phyloP scores from a whole-genome alignment of 2,797 vertebrate genomes.

The Alectoris magna region DNA sequence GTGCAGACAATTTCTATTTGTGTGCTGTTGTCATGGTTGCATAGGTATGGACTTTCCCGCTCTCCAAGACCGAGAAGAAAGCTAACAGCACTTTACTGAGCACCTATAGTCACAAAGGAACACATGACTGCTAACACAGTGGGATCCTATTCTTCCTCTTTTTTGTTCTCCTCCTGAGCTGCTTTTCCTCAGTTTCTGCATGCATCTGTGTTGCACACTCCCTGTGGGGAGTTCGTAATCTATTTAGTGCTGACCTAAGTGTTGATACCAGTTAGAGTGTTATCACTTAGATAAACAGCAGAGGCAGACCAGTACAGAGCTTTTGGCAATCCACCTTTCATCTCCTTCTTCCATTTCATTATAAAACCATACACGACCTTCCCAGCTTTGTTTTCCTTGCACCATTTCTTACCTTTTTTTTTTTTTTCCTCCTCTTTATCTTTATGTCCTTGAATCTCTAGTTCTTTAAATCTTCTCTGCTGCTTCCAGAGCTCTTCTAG shows the following conservation, averaged over 20 bases:
- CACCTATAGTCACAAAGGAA: not conserved
- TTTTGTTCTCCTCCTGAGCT: not conserved
- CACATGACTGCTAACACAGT: not conserved
- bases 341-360: not conserved
- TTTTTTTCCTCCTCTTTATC: not conserved
- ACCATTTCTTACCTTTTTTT: not conserved
- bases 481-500: not conserved
- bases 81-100: not conserved
- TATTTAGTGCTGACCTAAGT: not conserved
- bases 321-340: not conserved
- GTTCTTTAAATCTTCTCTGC: not conserved
- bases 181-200: not conserved
- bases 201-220: not conserved
- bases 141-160: not conserved
- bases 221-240: not conserved
- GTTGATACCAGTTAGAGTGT: not conserved
- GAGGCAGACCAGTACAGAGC: not conserved
- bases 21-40: conserved; percentile 53
- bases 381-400: not conserved
- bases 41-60: not conserved
- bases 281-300: not conserved
- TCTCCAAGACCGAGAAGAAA: not conserved
- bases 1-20: not conserved
- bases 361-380: not conserved
- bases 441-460: not conserved